Conservation (phyloP, 2,113 vertebrate genomes). For the Pelecanoides urinatrix region DNA sequence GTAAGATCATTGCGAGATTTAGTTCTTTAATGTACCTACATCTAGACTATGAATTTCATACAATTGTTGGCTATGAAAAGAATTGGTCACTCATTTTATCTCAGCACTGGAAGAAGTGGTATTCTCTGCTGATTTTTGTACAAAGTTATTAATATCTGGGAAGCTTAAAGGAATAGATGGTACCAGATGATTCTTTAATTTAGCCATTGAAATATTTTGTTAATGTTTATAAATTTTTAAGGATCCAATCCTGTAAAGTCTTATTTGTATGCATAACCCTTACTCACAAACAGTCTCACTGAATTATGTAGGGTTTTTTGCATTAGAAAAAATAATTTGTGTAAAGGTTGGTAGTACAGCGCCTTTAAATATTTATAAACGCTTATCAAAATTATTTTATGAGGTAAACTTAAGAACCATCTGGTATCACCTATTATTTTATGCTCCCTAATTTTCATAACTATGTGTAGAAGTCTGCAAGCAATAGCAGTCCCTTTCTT, state of each 20-base stretch:
- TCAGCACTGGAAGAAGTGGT: neutral
- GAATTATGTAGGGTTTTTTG: neutral
- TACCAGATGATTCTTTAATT: neutral
- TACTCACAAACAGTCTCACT: neutral
- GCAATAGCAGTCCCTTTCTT: neutral
- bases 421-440: neutral
- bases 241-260: neutral
- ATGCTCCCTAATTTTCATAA: slow-evolving; percentile 9
- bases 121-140: neutral
- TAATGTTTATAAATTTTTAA: slow-evolving; percentile 17
- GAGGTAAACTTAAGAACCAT: neutral
- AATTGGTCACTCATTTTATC: neutral
- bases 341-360: neutral
- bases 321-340: neutral
- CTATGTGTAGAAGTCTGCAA: neutral
- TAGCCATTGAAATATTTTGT: neutral
- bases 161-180: slow-evolving; percentile 1
- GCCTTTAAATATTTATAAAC: slow-evolving; percentile 44
- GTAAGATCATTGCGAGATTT: neutral
- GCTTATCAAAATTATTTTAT: slow-evolving; percentile 14
- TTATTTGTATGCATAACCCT: neutral
- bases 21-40: neutral
- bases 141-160: neutral
- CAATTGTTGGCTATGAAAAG: neutral
- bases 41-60: neutral